phyloP scores from a whole-genome alignment of 2,888 invertebrate species.

The Parasteatoda lunata region DNA sequence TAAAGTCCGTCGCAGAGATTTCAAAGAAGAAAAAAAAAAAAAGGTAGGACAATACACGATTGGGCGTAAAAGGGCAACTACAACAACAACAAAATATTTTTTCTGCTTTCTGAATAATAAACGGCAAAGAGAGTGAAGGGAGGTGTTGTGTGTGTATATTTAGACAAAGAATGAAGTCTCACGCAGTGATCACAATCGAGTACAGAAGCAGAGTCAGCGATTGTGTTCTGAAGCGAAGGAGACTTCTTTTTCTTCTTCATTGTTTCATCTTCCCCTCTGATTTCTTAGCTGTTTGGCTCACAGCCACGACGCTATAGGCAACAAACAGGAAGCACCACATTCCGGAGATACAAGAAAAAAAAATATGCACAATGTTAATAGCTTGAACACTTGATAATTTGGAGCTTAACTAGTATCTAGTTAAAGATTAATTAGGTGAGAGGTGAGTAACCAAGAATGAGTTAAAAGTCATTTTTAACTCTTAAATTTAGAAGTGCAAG shows the following conservation, averaged over 20 bases:
- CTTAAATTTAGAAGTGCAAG: no score
- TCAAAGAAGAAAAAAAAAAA: background rate
- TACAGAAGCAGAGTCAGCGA: conserved; percentile 57
- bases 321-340: conserved; percentile 37
- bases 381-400: background rate
- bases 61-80: conserved; percentile 7
- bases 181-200: conserved; percentile 62
- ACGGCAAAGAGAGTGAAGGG: conserved; percentile 31
- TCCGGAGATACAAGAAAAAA: background rate
- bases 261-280: conserved; percentile 3
- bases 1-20: no score
- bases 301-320: conserved; percentile 39
- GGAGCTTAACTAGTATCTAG: background rate
- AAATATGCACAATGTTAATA: background rate
- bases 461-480: no score
- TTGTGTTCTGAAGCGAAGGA: conserved; percentile 21
- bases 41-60: background rate
- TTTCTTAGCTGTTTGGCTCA: conserved; percentile 23
- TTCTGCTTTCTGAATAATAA: conserved; percentile 28
- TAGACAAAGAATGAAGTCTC: conserved; percentile 55
- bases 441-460: no score
- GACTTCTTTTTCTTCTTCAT: conserved; percentile 22
- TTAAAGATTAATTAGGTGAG: no score
- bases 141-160: conserved; percentile 55
- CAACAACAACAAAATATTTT: conserved; percentile 35